Evolutionary conservation across 2,888 invertebrate species (phyloP), one percentile per base, ranked within the genome.

Genomic region (Parascotia fuliginaria): DNA sequence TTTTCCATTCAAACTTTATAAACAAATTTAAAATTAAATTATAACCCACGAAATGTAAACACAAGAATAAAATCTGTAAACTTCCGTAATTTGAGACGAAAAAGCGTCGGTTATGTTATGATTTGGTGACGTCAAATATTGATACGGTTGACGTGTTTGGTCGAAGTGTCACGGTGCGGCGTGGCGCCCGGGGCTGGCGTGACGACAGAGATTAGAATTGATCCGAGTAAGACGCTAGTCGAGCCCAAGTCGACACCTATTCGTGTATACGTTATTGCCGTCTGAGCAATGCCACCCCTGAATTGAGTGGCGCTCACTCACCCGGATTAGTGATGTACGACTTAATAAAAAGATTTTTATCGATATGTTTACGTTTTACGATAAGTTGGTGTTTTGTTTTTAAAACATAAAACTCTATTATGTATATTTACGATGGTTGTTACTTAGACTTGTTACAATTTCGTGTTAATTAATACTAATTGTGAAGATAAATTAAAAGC

Each of bases 131-230:
- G 75, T 77, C 69, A 68, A 53, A 63, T 65, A 57, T 47, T 60
- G 57, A 64, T 65, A 63, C 66, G 62, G 66, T 71, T 75, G 72
- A 74, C 75, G 70, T 60, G 55, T 63, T 67, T 65, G 60, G 60
- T 50, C 41, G 55, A 65, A 58, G 68, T 67, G 74, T 70, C 68
- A 73, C 69, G 67, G 57, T 65, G 61, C 62, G 69, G 58, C 31
- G 14, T 11, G 11, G 11, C 56, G 60, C 64, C 54, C 48, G 51
- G 55, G 59, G 57, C 61, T 67, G 72, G 76, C 77, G 75, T 81
- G 81, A 83, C 82, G 82, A 74, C 76, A 77, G 70, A 81, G 84
- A 83, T 85, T 83, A 83, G 76, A 79, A 85, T 84, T 85, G 85
- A 85, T 85, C 85, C 81, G 70, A 79, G 64, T 74, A 81, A 81